These are phyloP conservation scores for Drosophila truncata DNA, from an alignment of 1,140 invertebrate species.

Conservation along the genomic window DNA sequence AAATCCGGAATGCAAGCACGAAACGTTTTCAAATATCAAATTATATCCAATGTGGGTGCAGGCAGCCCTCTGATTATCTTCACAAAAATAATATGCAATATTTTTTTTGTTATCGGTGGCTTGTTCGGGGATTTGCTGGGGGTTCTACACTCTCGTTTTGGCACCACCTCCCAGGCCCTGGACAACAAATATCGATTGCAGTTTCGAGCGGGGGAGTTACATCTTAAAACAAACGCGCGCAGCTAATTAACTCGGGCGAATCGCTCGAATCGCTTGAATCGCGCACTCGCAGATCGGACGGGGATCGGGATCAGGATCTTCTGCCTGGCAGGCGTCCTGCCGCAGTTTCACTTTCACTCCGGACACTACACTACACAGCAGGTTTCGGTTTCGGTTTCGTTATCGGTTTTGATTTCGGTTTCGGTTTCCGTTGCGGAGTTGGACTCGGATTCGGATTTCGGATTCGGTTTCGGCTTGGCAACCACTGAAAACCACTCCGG, in stretches of 20 bases:
- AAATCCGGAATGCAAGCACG: slow-evolving; percentile 36
- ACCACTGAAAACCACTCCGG: slow-evolving; percentile 41
- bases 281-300: slow-evolving; percentile 40
- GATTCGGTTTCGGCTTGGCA: slow-evolving; percentile 21
- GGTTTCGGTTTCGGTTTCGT: not conserved
- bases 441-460: slow-evolving; percentile 3
- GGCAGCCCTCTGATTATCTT: slow-evolving; percentile 64
- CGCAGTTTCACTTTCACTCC: slow-evolving; percentile 42
- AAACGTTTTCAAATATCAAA: slow-evolving; percentile 26
- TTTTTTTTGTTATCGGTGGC: slow-evolving; percentile 59
- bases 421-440: slow-evolving; percentile 4
- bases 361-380: slow-evolving; percentile 55
- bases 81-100: slow-evolving; percentile 53
- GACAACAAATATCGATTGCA: slow-evolving; percentile 40
- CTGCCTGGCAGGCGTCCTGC: slow-evolving; percentile 44
- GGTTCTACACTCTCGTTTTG: slow-evolving; percentile 47
- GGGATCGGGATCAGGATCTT: not conserved
- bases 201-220: slow-evolving; percentile 50
- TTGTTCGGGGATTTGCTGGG: slow-evolving; percentile 32
- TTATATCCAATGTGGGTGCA: slow-evolving; percentile 10
- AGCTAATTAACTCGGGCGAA: slow-evolving; percentile 42
- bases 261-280: no score
- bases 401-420: slow-evolving; percentile 1
- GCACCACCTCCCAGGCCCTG: slow-evolving; percentile 57
- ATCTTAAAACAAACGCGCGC: slow-evolving; percentile 61